Evolutionary conservation across 2,797 vertebrate species (phyloP).

Genomic region (Lophotriccus pileatus): DNA sequence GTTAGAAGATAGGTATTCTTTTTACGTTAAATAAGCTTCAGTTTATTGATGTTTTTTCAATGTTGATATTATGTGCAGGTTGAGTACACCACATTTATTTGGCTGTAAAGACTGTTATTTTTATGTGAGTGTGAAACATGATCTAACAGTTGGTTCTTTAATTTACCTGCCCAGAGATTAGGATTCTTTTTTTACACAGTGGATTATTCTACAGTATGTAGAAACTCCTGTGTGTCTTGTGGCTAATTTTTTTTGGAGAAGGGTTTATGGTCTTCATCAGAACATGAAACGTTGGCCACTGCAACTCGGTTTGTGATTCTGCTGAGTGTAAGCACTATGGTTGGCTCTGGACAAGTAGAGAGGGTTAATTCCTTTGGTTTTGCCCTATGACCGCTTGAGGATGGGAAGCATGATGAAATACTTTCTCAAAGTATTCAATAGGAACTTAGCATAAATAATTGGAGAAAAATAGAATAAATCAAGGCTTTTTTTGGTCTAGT

Average conservation of each 20-base stretch:
- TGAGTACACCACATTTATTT: not conserved
- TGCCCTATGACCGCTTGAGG: conserved; percentile 82
- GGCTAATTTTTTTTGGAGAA: not conserved
- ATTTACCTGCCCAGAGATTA: not conserved
- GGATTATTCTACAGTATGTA: not conserved
- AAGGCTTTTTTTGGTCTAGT: conserved; percentile 80
- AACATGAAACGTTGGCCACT: not conserved
- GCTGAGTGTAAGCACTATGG: not conserved
- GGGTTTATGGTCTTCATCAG: not conserved
- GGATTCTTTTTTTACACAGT: not conserved
- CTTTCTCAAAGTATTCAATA: conserved; percentile 85
- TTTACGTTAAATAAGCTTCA: not conserved
- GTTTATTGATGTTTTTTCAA: not conserved
- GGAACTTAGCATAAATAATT: conserved; percentile 88
- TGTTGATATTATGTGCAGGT: not conserved
- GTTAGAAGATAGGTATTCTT: not conserved
- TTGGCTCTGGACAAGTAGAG: conserved; percentile 14
- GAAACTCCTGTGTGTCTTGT: not conserved
- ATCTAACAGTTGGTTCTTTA: not conserved
- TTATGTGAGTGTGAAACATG: not conserved
- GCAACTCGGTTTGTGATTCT: not conserved
- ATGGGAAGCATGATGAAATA: conserved; percentile 87
- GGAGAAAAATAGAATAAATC: conserved; percentile 91
- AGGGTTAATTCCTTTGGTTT: conserved; percentile 76
- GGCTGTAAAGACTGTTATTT: not conserved